phyloP scores from a whole-genome alignment of 2,888 invertebrate genomes.

The Folsomia manolachei region DNA sequence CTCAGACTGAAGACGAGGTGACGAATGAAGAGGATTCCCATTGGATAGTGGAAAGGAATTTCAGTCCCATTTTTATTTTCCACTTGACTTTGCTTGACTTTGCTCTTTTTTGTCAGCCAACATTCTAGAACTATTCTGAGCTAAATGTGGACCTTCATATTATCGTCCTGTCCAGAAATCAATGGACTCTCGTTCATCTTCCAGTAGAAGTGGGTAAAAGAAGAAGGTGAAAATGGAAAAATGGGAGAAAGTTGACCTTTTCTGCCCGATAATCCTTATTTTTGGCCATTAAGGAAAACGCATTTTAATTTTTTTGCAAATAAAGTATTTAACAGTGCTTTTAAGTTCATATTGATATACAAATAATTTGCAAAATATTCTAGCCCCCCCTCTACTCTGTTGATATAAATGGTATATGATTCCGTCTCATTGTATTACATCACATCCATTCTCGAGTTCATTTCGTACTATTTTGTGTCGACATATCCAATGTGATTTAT shows the following conservation, averaged over 20 bases:
- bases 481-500: neutral
- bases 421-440: neutral
- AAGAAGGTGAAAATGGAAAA: neutral
- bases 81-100: neutral
- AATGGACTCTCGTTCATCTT: slow-evolving; percentile 7
- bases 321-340: no score
- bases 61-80: slow-evolving; percentile 6
- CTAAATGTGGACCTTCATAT: neutral
- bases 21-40: slow-evolving; percentile 5
- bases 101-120: neutral
- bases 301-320: no score
- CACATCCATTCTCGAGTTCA: neutral
- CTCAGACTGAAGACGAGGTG: neutral
- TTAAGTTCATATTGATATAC: no score
- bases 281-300: no score
- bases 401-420: no score
- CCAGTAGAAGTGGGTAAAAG: neutral
- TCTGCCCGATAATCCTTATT: no score
- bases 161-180: slow-evolving; percentile 12
- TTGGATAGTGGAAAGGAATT: slow-evolving; percentile 1
- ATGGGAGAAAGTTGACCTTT: neutral
- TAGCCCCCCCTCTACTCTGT: neutral
- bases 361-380: no score
- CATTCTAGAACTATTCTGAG: neutral
- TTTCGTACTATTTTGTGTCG: neutral